These are phyloP conservation scores for Ellobium chinense DNA, from an alignment of 2,888 invertebrate genomes.

Conservation along the genomic window DNA sequence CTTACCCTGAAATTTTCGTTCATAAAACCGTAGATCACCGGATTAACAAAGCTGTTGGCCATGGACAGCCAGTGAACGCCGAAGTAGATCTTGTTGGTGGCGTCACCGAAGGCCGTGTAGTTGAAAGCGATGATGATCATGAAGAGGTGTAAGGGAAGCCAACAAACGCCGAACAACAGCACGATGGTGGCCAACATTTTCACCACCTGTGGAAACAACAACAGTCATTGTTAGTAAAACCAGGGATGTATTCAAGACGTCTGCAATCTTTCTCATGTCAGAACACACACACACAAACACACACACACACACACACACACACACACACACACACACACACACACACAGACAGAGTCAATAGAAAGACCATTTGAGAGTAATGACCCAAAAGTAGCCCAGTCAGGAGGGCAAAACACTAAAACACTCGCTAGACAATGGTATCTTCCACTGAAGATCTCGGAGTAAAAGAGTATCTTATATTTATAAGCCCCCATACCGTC, in stretches of 20 bases:
- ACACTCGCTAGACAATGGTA: no score
- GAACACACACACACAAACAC: background rate
- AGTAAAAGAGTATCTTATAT: no score
- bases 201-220: constrained; percentile 56
- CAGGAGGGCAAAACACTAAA: no score
- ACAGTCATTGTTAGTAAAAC: background rate
- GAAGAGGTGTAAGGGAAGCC: constrained; percentile 67
- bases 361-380: background rate
- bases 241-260: no score
- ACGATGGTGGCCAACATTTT: constrained; percentile 75
- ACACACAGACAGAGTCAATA: background rate
- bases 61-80: constrained; percentile 73
- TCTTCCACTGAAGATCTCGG: no score
- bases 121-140: constrained; percentile 60
- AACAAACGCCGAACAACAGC: constrained; percentile 68
- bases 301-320: background rate
- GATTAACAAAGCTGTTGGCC: constrained; percentile 76
- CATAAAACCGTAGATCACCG: constrained; percentile 72
- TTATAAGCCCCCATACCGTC: no score
- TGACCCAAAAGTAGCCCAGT: no score
- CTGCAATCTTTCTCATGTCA: background rate
- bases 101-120: constrained; percentile 39
- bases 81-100: constrained; percentile 41
- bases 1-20: constrained; percentile 74
- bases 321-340: background rate